These are phyloP conservation scores for Onchidella celtica DNA, from an alignment of 2,888 invertebrate species.

Conservation along the genomic window DNA sequence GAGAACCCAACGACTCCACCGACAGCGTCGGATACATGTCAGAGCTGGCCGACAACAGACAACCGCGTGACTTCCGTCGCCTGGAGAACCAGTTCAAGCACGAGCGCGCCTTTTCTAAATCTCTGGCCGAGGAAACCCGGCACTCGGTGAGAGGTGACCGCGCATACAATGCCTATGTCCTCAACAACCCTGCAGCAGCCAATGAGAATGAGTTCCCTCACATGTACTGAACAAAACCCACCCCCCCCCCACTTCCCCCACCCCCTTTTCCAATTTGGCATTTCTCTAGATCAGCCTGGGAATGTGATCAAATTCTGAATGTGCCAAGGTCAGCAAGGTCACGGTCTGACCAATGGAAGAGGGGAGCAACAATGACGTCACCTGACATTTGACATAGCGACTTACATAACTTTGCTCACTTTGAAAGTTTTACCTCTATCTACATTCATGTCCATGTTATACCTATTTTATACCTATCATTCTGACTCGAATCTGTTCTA, in stretches of 20 bases:
- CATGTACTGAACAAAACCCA: conserved; percentile 35
- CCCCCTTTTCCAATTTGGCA: neutral
- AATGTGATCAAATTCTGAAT: too few species aligned
- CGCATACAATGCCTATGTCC: conserved; percentile 65
- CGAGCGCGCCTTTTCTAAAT: conserved; percentile 62
- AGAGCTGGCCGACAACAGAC: conserved; percentile 48
- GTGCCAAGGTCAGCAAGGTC: too few species aligned
- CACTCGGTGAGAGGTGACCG: conserved; percentile 50
- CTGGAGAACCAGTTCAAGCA: conserved; percentile 71
- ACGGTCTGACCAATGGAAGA: too few species aligned
- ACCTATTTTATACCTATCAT: too few species aligned
- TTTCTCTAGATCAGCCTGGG: neutral
- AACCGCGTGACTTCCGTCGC: conserved; percentile 67
- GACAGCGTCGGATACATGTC: conserved; percentile 68
- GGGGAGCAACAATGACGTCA: too few species aligned
- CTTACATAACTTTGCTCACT: too few species aligned
- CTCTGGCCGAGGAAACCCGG: conserved; percentile 64
- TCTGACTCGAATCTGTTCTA: too few species aligned
- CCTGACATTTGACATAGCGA: too few species aligned
- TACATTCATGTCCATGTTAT: too few species aligned
- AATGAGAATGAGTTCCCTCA: conserved; percentile 48
- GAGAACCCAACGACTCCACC: conserved; percentile 50
- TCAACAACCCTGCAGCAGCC: conserved; percentile 58
- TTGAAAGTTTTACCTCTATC: too few species aligned
- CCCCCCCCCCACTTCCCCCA: neutral